Evolutionary conservation across 2,113 vertebrate genomes (phyloP), one percentile per base, ranked within the genome.

Genomic region (Sprattus sprattus): DNA sequence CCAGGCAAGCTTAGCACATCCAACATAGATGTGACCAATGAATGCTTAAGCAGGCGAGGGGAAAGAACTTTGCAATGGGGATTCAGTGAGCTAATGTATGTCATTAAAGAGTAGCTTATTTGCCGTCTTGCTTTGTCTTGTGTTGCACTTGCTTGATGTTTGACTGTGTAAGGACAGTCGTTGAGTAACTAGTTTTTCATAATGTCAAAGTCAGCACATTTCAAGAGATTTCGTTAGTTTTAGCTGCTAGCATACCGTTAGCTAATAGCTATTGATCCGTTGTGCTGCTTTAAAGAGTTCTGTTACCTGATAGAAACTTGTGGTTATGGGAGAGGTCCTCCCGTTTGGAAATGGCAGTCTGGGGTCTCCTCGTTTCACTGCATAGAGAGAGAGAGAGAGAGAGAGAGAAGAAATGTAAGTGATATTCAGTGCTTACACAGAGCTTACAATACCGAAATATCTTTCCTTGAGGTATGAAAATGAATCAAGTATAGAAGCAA

Each of bases 241-340:
- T n/a, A n/a, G n/a, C n/a, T n/a, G n/a, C n/a, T n/a, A n/a, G n/a
- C n/a, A n/a, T n/a, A n/a, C n/a, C n/a, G n/a, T n/a, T n/a, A n/a
- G n/a, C n/a, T n/a, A n/a, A n/a, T n/a, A n/a, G n/a, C n/a, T n/a
- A n/a, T n/a, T n/a, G n/a, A n/a, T n/a, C n/a, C n/a, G n/a, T n/a
- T n/a, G n/a, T n/a, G n/a, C n/a, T n/a, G n/a, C n/a, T n/a, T 60
- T 25, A 71, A 28, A 28, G 25, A 32, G n/a, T 13, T 9, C 32
- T 18, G 46, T 15, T 89, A 91, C 90, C 87, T 90, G 88, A 75
- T 86, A 83, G 82, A 90, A 86, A 89, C 85, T 83, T 83, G 45
- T 87, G 47, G 84, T 80, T 83, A 83, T 84, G 85, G 89, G 88
- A 91, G 88, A 88, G 46, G 60, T 84, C 82, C 86, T 89, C 90